These are phyloP conservation scores for Choloepus hoffmanni DNA, from an alignment of 2,113 vertebrate genomes.

Conservation along the genomic window DNA sequence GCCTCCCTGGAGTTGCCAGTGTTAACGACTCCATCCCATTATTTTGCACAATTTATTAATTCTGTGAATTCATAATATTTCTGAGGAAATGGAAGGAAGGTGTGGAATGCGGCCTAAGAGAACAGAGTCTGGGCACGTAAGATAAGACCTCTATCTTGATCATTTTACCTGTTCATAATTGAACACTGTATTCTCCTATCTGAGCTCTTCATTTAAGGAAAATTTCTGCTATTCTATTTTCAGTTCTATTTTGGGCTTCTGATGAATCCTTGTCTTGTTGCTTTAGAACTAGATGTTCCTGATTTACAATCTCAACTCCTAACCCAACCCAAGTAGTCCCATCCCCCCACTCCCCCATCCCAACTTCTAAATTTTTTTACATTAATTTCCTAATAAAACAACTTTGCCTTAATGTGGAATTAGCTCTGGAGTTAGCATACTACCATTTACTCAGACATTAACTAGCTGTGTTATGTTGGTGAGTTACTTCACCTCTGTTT, in stretches of 20 bases:
- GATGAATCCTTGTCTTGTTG: background rate
- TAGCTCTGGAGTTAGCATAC: background rate
- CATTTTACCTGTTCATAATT: background rate
- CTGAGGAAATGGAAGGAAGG: background rate
- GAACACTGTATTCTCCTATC: background rate
- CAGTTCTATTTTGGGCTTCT: background rate
- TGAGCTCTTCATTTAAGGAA: background rate
- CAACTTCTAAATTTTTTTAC: background rate
- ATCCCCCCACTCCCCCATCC: background rate
- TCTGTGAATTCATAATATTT: background rate
- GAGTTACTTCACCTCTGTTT: background rate
- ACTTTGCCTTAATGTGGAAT: background rate
- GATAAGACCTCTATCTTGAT: background rate
- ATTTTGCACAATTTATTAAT: background rate
- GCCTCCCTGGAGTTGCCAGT: background rate
- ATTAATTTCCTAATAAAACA: conserved; percentile 1
- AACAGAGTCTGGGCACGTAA: background rate
- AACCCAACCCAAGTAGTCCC: background rate
- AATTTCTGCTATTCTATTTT: conserved; percentile 31
- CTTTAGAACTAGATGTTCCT: conserved; percentile 2
- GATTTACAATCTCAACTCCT: background rate
- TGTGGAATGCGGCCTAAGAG: background rate
- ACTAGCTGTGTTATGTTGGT: background rate
- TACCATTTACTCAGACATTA: background rate
- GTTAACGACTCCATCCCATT: background rate